These are phyloP conservation scores for Lasiurus cinereus DNA, from an alignment of 2,113 vertebrate genomes.

Conservation along the genomic window DNA sequence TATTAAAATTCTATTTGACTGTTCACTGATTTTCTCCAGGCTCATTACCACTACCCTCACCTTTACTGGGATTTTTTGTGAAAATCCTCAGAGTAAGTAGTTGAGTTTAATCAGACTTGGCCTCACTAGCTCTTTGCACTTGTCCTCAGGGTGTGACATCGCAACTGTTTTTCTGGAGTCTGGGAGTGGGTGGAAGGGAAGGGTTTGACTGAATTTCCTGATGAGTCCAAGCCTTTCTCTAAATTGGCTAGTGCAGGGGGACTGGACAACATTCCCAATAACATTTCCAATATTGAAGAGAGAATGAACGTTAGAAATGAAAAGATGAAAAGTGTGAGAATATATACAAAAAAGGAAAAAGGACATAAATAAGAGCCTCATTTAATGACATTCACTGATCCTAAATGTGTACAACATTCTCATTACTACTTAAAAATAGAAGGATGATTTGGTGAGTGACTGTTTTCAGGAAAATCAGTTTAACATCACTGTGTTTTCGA, in stretches of 20 bases:
- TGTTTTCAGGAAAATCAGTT: conserved; percentile 55
- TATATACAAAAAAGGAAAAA: neutral
- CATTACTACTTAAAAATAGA: conserved; percentile 58
- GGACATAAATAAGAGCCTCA: neutral
- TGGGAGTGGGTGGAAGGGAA: neutral
- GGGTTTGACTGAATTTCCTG: neutral
- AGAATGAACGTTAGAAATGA: neutral
- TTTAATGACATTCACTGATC: neutral
- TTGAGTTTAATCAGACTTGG: neutral
- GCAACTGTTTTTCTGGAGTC: neutral
- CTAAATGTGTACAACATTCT: neutral
- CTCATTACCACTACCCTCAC: too few relatives aligned
- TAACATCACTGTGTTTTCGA: conserved; percentile 65
- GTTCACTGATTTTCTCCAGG: neutral
- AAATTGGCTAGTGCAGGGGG: neutral
- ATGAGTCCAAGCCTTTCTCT: neutral
- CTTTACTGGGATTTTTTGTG: too few relatives aligned
- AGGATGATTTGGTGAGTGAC: conserved; percentile 36
- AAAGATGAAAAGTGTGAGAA: neutral
- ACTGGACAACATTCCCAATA: neutral
- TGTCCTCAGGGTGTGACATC: neutral
- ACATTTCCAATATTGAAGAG: neutral
- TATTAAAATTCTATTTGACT: neutral
- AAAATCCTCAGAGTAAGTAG: too few relatives aligned
- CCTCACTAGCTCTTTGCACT: neutral